Conservation (phyloP, 2,113 vertebrate genomes). For the Poecile atricapillus region DNA sequence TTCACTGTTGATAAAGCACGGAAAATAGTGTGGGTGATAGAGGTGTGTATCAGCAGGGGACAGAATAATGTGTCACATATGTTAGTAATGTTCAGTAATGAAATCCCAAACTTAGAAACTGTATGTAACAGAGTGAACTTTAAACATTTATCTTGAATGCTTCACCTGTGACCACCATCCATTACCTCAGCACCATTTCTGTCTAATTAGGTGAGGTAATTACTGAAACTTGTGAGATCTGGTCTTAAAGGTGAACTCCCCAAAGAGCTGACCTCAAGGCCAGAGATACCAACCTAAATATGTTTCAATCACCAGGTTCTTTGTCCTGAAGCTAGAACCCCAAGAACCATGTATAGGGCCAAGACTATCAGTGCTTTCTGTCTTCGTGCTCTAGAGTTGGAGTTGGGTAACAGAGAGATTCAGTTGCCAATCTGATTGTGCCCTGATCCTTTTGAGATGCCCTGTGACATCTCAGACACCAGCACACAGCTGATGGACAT, state of each 20-base stretch:
- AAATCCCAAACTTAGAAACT: neutral
- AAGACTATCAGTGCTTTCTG: neutral
- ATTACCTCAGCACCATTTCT: neutral
- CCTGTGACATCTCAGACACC: neutral
- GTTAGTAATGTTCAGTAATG: neutral
- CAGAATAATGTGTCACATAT: rapidly evolving
- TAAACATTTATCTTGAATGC: neutral
- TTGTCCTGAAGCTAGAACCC: neutral
- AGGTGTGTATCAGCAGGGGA: neutral
- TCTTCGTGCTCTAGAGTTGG: neutral
- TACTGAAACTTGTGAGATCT: neutral
- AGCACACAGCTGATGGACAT: neutral
- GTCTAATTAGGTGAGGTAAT: neutral
- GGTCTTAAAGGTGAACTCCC: neutral
- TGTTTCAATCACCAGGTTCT: neutral
- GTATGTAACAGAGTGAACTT: neutral
- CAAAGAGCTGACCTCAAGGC: neutral
- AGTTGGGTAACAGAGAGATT: neutral
- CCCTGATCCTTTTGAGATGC: neutral
- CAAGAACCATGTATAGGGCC: neutral
- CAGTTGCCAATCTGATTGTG: neutral
- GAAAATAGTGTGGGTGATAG: neutral
- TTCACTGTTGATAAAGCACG: neutral
- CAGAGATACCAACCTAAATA: neutral
- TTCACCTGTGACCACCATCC: neutral